Evolutionary conservation across 1,140 invertebrate species (phyloP).

Genomic region (Dermatophagoides farinae): DNA sequence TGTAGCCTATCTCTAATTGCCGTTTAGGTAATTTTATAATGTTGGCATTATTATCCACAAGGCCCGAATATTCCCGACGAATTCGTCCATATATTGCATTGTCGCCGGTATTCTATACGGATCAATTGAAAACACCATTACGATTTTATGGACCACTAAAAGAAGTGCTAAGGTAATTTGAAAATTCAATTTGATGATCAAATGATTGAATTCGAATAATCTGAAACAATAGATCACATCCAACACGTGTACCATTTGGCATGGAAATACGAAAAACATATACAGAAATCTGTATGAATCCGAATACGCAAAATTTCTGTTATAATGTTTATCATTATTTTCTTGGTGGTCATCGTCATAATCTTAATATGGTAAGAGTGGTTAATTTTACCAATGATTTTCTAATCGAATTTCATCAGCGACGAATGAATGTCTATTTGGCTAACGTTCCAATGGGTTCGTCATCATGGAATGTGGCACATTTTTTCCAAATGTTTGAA

Average conservation of each 20-base stretch:
- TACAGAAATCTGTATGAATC: not conserved
- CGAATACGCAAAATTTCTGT: not conserved
- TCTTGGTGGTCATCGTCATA: not conserved
- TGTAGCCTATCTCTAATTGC: too few relatives aligned
- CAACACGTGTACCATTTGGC: not conserved
- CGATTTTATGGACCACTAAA: not conserved
- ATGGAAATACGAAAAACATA: not conserved
- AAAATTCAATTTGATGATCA: not conserved
- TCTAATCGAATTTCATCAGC: not conserved
- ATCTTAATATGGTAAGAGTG: not conserved
- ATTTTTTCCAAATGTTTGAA: conserved; percentile 7
- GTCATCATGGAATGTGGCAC: not conserved
- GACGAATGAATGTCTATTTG: not conserved
- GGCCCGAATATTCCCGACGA: conserved; percentile 41
- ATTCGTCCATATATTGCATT: conserved; percentile 34
- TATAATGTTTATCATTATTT: not conserved
- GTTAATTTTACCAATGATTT: not conserved
- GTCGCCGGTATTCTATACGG: conserved; percentile 50
- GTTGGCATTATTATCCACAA: conserved; percentile 37
- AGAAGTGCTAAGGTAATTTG: not conserved
- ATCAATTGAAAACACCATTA: conserved; percentile 42
- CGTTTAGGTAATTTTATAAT: conserved; percentile 37
- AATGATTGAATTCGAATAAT: not conserved
- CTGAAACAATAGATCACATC: not conserved
- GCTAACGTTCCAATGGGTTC: not conserved